Evolutionary conservation across 2,888 invertebrate genomes (phyloP).

Genomic region (Machimus rusticus): DNA sequence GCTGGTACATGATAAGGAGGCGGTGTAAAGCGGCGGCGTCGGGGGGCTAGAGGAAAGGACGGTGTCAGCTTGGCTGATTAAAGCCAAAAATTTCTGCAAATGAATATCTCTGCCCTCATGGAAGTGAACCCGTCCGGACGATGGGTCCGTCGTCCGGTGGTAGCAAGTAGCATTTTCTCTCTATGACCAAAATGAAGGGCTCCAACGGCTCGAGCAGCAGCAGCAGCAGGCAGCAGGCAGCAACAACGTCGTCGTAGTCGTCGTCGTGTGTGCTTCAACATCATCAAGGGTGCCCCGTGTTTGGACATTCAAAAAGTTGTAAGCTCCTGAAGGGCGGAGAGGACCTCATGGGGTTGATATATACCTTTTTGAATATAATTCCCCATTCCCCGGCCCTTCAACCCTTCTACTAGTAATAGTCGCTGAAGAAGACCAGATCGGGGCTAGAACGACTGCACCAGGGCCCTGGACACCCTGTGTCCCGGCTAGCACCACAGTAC

Average conservation of each 20-base stretch:
- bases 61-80: constrained; percentile 44
- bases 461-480: background rate
- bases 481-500: background rate
- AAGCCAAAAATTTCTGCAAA: constrained; percentile 46
- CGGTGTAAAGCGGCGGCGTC: background rate
- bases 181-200: background rate
- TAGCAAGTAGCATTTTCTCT: constrained; percentile 37
- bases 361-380: constrained; percentile 8
- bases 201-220: background rate
- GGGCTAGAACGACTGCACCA: background rate
- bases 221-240: background rate
- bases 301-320: constrained; percentile 39
- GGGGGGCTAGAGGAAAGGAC: background rate
- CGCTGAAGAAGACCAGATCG: background rate
- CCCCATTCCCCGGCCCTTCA: background rate
- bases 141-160: background rate
- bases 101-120: constrained; percentile 41
- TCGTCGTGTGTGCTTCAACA: constrained; percentile 3
- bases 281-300: constrained; percentile 38
- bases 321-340: background rate
- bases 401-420: background rate
- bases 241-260: no score
- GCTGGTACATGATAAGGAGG: background rate
- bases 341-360: background rate
- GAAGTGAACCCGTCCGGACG: background rate